Base-by-base conservation (phyloP, 2,888 invertebrate genomes). In the Limenitis camilla region DNA sequence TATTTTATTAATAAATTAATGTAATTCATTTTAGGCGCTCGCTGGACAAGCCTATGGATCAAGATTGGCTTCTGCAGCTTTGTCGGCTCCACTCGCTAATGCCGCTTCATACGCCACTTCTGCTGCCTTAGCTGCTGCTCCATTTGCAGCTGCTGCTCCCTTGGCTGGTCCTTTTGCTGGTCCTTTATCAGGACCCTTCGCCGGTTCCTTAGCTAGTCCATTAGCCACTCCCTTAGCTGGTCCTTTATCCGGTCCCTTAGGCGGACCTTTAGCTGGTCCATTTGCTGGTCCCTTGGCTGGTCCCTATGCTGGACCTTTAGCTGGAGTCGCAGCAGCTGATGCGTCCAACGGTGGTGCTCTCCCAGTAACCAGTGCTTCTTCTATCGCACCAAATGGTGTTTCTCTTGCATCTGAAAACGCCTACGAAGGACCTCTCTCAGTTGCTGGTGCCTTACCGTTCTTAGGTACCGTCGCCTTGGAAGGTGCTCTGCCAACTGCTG, bases 391-490 rank as follows among this genome's bases (percentile, higher is more conserved):
- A 19, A 59, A 40, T 43, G 68, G 70, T 45, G 52, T 71, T 6
- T 55, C 61, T n/a, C 60, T 68, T 2, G 30, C 64, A 5, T 69
- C 72, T 36, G 69, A 71, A 42, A 74, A 72, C 48, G 59, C 59
- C 2, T 65, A 69, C 29, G 67, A 69, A 56, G 73, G 73, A 5
- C 40, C 60, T 30, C 35, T 72, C 2, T 44, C 54, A 8, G 64
- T 67, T 8, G 40, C 49, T 11, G 71, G 70, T 39, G 58, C 65
- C 36, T 47, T 71, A 38, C 69, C 66, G 6, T 65, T 70, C 63
- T 41, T 67, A 10, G 66, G 68, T 5, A 59, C 68, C 6, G 74
- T 72, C 0, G 67, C 64, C 19, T 55, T 74, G 4, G 72, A 69
- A 47, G 72, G 72, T 3, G 53, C 52, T 5, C 44, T 75, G 11